Evolutionary conservation across 2,888 invertebrate genomes (phyloP).

Genomic region (Drosophila aldrichi): DNA sequence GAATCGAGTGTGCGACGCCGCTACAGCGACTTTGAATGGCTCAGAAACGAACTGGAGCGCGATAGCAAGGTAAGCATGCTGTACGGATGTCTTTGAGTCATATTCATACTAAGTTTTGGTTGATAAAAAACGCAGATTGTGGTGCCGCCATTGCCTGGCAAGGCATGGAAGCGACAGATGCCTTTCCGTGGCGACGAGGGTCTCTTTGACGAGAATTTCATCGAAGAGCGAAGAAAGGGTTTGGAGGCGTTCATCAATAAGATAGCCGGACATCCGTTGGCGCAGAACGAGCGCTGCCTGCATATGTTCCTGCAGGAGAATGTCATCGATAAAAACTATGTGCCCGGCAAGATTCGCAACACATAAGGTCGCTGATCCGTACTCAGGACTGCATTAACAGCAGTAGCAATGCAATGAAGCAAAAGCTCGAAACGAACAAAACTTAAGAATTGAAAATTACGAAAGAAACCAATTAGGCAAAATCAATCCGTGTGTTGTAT

Average conservation of each 20-base stretch:
- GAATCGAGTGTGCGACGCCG: slow-evolving; percentile 98
- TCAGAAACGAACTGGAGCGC: slow-evolving; percentile 98
- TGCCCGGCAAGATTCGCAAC: slow-evolving; percentile 99
- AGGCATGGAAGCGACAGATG: slow-evolving; percentile 99
- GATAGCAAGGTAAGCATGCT: slow-evolving; percentile 95
- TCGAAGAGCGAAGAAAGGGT: slow-evolving; percentile 98
- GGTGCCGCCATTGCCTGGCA: slow-evolving; percentile 98
- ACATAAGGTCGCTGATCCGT: slow-evolving; percentile 87
- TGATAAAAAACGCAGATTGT: slow-evolving; percentile 91
- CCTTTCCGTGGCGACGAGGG: slow-evolving; percentile 99
- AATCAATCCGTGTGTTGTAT: slow-evolving; percentile 60
- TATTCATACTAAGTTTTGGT: not conserved
- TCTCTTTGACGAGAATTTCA: slow-evolving; percentile 99
- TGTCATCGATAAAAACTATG: slow-evolving; percentile 99
- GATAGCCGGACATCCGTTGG: slow-evolving; percentile 99
- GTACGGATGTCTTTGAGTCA: not conserved
- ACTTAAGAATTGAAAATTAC: slow-evolving; percentile 44
- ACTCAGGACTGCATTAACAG: slow-evolving; percentile 10
- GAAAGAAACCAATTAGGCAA: slow-evolving; percentile 70
- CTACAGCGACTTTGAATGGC: slow-evolving; percentile 99
- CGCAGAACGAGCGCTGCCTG: slow-evolving; percentile 99
- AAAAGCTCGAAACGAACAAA: slow-evolving; percentile 75
- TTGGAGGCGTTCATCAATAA: slow-evolving; percentile 99
- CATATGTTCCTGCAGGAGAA: slow-evolving; percentile 99
- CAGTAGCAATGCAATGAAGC: slow-evolving; percentile 64